These are phyloP conservation scores for Philopotamus ludificatus DNA, from an alignment of 1,140 invertebrate genomes.

Conservation along the genomic window DNA sequence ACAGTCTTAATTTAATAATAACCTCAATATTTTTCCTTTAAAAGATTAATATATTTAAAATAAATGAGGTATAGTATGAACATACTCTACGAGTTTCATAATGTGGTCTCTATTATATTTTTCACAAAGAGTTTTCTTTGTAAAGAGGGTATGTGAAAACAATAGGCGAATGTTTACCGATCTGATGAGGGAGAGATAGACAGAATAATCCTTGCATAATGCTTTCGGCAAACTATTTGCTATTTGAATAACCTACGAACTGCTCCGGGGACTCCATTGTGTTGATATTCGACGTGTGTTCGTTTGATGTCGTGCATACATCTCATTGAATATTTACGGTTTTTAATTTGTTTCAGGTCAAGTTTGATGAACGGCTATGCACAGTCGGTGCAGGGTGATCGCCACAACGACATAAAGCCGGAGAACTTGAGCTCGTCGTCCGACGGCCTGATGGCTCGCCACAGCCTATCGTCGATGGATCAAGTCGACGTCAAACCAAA, in stretches of 20 bases:
- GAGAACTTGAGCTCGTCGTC: slow-evolving; percentile 49
- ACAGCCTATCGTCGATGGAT: slow-evolving; percentile 44
- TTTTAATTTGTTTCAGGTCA: slow-evolving; percentile 44
- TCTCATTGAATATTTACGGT: not conserved
- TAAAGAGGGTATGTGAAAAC: not conserved
- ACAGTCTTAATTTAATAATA: no score
- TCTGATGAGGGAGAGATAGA: not conserved
- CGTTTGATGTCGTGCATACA: no score
- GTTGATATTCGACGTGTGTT: no score
- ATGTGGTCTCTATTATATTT: slow-evolving; percentile 18
- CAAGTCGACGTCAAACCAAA: slow-evolving; percentile 53
- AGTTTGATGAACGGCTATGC: slow-evolving; percentile 53
- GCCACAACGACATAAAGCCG: slow-evolving; percentile 53
- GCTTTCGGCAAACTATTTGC: not conserved
- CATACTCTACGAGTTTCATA: slow-evolving; percentile 10
- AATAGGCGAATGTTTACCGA: not conserved
- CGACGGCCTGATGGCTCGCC: slow-evolving; percentile 30
- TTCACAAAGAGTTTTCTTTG: slow-evolving; percentile 4
- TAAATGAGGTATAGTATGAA: no score
- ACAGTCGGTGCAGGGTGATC: slow-evolving; percentile 45
- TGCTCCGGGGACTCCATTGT: not conserved
- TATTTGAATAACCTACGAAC: slow-evolving; percentile 6
- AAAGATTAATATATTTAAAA: no score
- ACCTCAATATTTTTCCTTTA: no score
- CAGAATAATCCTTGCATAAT: not conserved